Percentiles rank a stretch among this genome's conserved stretches.
phyloP scores from a whole-genome alignment of 2,113 vertebrate genomes.

The Tyto alba region DNA sequence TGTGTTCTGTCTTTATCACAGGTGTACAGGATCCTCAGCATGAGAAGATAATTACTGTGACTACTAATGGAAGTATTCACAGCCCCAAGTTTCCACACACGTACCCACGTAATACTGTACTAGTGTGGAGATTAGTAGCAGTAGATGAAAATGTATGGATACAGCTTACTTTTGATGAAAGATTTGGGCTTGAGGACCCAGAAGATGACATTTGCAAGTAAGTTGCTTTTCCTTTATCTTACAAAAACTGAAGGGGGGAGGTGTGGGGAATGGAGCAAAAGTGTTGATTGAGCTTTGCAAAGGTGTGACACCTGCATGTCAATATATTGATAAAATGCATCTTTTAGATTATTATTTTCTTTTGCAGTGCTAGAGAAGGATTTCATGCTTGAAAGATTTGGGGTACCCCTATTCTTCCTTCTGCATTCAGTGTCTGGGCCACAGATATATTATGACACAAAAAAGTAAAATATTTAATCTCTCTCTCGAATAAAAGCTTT shows the following conservation, averaged over 20 bases:
- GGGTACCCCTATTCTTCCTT: neutral
- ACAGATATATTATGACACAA: neutral
- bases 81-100: conserved; percentile 91
- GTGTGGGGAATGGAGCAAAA: neutral
- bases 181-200: conserved; percentile 95
- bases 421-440: neutral
- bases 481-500: neutral
- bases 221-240: conserved; percentile 50
- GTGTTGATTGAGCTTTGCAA: neutral
- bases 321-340: neutral
- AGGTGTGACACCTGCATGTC: neutral
- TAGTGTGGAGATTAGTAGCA: conserved; percentile 91
- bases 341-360: neutral
- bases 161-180: conserved; percentile 91
- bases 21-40: conserved; percentile 92
- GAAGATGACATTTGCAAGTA: conserved; percentile 98
- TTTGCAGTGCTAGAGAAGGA: neutral
- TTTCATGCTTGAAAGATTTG: neutral
- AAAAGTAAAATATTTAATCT: neutral
- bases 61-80: conserved; percentile 88
- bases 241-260: neutral
- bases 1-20: conserved; percentile 65
- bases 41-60: conserved; percentile 90
- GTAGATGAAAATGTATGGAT: conserved; percentile 84
- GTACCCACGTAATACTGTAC: conserved; percentile 86